Conservation (phyloP, 2,888 invertebrate species). For the Drosophila meridiana region DNA sequence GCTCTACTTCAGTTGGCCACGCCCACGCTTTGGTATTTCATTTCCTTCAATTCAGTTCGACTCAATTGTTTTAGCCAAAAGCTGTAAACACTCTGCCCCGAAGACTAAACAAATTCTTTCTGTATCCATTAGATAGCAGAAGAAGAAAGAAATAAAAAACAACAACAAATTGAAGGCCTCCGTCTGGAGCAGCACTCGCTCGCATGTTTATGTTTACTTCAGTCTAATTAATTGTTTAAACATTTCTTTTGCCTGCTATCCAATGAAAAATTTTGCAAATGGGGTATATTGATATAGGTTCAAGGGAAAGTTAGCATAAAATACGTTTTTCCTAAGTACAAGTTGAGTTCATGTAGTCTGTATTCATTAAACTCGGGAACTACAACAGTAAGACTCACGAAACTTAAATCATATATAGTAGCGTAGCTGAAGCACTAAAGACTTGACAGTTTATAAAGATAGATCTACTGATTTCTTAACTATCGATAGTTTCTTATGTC, state of each 20-base stretch:
- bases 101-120: constrained; percentile 70
- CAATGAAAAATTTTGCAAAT: neutral
- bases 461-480: neutral
- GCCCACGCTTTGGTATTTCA: constrained; percentile 22
- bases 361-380: neutral
- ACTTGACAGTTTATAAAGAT: no score
- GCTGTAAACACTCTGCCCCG: constrained; percentile 64
- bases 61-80: constrained; percentile 54
- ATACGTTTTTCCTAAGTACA: neutral
- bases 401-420: neutral
- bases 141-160: neutral
- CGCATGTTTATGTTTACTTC: constrained; percentile 66
- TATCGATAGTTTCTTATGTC: neutral
- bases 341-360: neutral
- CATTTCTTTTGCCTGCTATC: constrained; percentile 37
- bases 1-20: constrained; percentile 12
- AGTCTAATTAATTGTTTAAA: constrained; percentile 76
- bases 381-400: neutral
- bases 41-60: constrained; percentile 28
- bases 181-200: constrained; percentile 32
- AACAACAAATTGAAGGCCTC: constrained; percentile 40
- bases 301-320: neutral
- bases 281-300: neutral
- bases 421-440: neutral
- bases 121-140: constrained; percentile 14